A percentile compares a stretch with the other conserved stretches of the same genome.
Conservation (phyloP, 92 coral and sea anemone genomes). For the Phenganax stokvisi region DNA sequence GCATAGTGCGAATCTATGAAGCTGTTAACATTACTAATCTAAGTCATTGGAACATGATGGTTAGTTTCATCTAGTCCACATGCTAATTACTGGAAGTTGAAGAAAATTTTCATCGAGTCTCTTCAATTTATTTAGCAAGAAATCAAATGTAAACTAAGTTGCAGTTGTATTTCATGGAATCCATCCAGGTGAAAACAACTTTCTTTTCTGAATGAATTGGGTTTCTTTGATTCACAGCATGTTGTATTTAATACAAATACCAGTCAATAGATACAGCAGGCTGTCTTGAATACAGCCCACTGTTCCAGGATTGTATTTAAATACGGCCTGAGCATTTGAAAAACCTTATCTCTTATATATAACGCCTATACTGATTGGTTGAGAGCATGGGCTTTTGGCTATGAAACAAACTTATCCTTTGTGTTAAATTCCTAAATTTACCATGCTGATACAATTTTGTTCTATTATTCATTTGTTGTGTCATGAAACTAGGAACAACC, state of each 20-base stretch:
- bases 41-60: slow-evolving; percentile 87
- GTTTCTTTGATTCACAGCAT: no score
- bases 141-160: slow-evolving; percentile 82
- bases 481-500: slow-evolving; percentile 53
- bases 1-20: slow-evolving; percentile 91
- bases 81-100: not conserved
- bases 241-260: no score
- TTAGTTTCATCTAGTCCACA: not conserved
- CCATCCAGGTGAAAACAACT: slow-evolving; percentile 67
- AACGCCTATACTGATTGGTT: no score
- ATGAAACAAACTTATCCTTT: no score
- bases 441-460: not conserved
- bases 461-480: no score
- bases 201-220: no score
- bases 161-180: slow-evolving; percentile 97
- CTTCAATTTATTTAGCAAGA: slow-evolving; percentile 62
- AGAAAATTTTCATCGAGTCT: not conserved
- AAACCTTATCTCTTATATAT: no score
- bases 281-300: no score
- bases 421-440: not conserved
- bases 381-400: no score
- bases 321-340: no score
- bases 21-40: slow-evolving; percentile 90
- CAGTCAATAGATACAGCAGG: no score
- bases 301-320: no score